These are phyloP conservation scores for Micrasema minimum DNA, from an alignment of 1,140 invertebrate species.

Conservation along the genomic window DNA sequence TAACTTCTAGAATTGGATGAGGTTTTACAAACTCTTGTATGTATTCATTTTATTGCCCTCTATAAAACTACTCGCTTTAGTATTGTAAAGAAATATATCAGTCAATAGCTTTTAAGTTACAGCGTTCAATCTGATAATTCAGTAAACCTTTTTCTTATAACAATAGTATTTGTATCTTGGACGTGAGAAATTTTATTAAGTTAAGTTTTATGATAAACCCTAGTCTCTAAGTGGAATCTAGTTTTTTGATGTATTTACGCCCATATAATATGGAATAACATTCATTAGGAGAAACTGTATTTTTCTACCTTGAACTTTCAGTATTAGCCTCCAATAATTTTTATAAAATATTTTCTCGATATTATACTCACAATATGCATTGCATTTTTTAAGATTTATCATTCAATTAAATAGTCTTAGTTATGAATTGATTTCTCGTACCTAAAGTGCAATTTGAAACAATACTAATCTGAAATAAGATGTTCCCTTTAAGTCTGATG, in stretches of 20 bases:
- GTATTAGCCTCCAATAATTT: constrained; percentile 10
- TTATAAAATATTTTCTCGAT: background rate
- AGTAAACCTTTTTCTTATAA: no score
- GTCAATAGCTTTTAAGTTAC: no score
- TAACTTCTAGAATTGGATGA: no score
- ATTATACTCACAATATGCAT: background rate
- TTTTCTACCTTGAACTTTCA: constrained; percentile 34
- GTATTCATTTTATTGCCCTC: no score
- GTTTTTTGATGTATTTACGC: constrained; percentile 35
- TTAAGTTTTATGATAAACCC: constrained; percentile 17
- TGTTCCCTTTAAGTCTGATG: constrained; percentile 42
- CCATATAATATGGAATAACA: constrained; percentile 8
- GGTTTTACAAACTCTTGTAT: no score
- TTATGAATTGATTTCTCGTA: constrained; percentile 17
- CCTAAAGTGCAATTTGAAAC: constrained; percentile 44
- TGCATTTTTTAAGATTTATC: background rate
- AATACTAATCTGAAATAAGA: constrained; percentile 33
- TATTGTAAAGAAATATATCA: no score
- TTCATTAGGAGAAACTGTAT: constrained; percentile 22
- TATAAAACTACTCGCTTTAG: no score
- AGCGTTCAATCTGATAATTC: no score
- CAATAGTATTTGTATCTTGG: background rate
- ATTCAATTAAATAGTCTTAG: background rate
- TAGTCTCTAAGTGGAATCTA: constrained; percentile 36
- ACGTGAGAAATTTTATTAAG: constrained; percentile 9